Conservation (phyloP, 2,113 vertebrate genomes). For the Chaenogobius annularis region DNA sequence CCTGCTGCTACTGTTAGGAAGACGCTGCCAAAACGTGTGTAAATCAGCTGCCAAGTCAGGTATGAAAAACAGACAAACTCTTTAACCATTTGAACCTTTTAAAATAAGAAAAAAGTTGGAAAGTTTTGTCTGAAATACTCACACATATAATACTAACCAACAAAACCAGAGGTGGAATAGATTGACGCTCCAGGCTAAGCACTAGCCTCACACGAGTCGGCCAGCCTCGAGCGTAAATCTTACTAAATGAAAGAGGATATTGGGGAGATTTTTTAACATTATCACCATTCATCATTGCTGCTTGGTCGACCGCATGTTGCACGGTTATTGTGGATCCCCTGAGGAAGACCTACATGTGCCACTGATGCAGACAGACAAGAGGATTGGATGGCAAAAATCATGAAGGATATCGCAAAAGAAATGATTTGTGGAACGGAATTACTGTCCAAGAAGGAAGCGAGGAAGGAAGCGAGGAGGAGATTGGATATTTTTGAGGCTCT, state of each 20-base stretch:
- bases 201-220: conserved; percentile 33
- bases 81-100: no score
- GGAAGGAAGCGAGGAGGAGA: not conserved
- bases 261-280: conserved; percentile 50
- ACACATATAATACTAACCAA: conserved; percentile 18
- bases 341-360: conserved; percentile 54
- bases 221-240: conserved; percentile 37
- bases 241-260: conserved; percentile 58
- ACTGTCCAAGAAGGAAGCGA: not conserved
- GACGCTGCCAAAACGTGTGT: no score
- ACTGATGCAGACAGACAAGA: conserved; percentile 38
- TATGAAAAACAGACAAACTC: no score
- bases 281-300: conserved; percentile 46
- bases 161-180: conserved; percentile 28
- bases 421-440: not conserved
- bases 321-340: conserved; percentile 26
- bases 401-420: not conserved
- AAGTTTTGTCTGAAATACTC: not conserved
- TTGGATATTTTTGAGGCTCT: not conserved
- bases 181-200: conserved; percentile 29
- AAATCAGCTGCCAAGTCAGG: no score
- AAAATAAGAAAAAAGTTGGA: no score
- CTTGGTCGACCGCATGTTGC: conserved; percentile 19
- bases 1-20: no score
- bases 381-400: conserved; percentile 24